phyloP scores from a whole-genome alignment of 2,888 invertebrate genomes.

The Seira musarum region DNA sequence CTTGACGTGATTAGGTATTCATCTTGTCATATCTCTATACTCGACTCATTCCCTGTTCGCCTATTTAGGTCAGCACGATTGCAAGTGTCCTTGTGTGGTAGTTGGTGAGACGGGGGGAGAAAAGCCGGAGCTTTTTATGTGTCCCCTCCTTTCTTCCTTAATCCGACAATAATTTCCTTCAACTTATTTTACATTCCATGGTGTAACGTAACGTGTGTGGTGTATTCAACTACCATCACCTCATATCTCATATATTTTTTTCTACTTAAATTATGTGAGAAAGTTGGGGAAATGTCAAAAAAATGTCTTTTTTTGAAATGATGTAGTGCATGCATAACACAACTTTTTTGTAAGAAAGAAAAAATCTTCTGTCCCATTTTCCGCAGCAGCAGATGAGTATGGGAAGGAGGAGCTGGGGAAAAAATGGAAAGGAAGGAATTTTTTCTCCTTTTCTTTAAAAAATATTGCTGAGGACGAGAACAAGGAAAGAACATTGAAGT shows the following conservation, averaged over 20 bases:
- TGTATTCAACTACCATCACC: too few species aligned
- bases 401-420: neutral
- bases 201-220: neutral
- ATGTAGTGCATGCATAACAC: constrained; percentile 13
- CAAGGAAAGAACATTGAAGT: neutral
- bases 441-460: constrained; percentile 6
- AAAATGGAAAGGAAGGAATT: neutral
- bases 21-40: neutral
- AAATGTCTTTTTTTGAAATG: constrained; percentile 20
- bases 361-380: neutral
- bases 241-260: too few species aligned
- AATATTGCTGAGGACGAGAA: constrained; percentile 7
- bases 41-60: neutral
- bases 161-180: constrained; percentile 14
- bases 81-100: neutral
- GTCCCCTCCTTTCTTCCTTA: constrained; percentile 10
- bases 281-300: constrained; percentile 27
- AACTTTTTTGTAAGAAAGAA: constrained; percentile 1
- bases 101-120: neutral
- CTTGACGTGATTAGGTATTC: constrained; percentile 3
- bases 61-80: constrained; percentile 12
- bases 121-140: neutral
- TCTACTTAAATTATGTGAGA: constrained; percentile 14
- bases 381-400: neutral
- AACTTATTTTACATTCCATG: neutral